phyloP scores from a whole-genome alignment of 2,888 invertebrate genomes.

The Drosophila testacea region DNA sequence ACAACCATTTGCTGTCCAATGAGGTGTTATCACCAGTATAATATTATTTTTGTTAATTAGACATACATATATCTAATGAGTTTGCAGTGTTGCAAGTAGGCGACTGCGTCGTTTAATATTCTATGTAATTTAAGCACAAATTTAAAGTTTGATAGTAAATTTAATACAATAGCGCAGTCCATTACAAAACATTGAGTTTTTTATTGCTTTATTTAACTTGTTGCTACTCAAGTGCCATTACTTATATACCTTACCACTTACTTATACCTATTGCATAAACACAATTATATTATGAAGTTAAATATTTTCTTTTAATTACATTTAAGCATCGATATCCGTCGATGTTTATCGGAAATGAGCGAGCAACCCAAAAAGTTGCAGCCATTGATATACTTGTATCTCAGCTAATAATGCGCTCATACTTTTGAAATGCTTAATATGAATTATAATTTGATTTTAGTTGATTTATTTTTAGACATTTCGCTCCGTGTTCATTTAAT shows the following conservation, averaged over 20 bases:
- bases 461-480: constrained; percentile 23
- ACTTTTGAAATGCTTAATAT: constrained; percentile 32
- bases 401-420: constrained; percentile 64
- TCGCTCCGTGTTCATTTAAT: constrained; percentile 15
- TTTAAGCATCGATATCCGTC: constrained; percentile 3
- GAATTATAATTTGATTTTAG: constrained; percentile 14
- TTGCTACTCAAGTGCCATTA: constrained; percentile 25
- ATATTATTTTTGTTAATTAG: constrained; percentile 12
- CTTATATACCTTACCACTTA: constrained; percentile 12
- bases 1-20: constrained; percentile 13
- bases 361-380: constrained; percentile 25
- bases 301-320: background rate
- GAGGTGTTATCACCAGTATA: constrained; percentile 23
- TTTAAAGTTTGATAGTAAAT: constrained; percentile 31
- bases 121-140: constrained; percentile 44
- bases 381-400: constrained; percentile 25
- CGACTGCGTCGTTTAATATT: constrained; percentile 39
- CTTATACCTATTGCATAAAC: constrained; percentile 31
- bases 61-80: constrained; percentile 18
- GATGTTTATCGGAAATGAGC: constrained; percentile 34
- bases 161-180: constrained; percentile 23
- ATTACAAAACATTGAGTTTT: constrained; percentile 22
- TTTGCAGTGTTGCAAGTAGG: constrained; percentile 48
- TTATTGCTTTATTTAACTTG: constrained; percentile 24
- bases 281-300: constrained; percentile 14